Percentiles rank a stretch among this genome's conserved stretches.
Conservation (phyloP, 2,797 vertebrate genomes). For the Eurystomus glaucurus region DNA sequence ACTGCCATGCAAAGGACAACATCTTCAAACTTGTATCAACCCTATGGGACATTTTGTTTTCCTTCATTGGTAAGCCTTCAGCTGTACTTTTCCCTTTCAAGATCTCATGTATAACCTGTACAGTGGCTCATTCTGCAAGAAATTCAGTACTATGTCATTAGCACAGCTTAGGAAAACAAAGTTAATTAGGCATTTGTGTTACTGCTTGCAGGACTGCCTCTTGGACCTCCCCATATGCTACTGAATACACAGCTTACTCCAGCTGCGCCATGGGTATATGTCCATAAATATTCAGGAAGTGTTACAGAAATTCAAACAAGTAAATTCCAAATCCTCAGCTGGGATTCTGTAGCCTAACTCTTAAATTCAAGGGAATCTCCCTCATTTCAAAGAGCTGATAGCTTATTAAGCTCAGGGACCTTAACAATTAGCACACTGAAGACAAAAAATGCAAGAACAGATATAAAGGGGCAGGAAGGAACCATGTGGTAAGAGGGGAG, state of each 20-base stretch:
- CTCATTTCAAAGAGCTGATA: background rate
- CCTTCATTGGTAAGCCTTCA: background rate
- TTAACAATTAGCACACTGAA: background rate
- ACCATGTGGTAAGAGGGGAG: background rate
- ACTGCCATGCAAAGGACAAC: background rate
- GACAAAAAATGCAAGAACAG: accelerated
- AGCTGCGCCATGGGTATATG: accelerated
- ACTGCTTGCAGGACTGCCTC: background rate
- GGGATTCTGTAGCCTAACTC: background rate
- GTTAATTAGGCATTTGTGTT: background rate
- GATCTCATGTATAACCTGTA: background rate
- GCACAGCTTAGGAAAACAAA: background rate
- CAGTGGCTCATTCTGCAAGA: background rate
- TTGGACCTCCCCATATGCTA: background rate
- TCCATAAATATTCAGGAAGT: background rate
- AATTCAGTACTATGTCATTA: background rate
- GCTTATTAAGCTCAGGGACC: background rate
- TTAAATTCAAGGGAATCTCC: background rate
- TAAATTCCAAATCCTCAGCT: background rate
- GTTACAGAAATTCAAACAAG: background rate
- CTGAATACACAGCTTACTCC: background rate
- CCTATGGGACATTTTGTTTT: background rate
- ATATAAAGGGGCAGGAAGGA: background rate
- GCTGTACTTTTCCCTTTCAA: background rate
- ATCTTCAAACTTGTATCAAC: background rate